These are phyloP conservation scores for Magallana gigas DNA, from an alignment of 1,140 invertebrate genomes.

Conservation along the genomic window DNA sequence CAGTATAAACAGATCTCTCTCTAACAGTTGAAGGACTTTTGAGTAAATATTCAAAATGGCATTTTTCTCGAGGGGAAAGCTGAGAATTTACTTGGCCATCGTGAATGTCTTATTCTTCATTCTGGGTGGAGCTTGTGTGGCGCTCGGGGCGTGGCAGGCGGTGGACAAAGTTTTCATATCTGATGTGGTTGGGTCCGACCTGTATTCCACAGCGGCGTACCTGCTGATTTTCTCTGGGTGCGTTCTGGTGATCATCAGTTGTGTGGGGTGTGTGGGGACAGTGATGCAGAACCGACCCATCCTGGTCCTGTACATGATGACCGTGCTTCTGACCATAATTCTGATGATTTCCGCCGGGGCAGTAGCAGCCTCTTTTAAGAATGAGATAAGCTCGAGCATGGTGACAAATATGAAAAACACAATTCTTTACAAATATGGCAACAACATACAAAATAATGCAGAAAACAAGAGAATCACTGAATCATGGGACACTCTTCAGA, in stretches of 20 bases:
- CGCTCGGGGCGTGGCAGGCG: constrained; percentile 59
- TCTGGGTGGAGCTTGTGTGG: constrained; percentile 51
- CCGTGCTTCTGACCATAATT: neutral
- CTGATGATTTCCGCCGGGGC: neutral
- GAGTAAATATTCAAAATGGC: neutral
- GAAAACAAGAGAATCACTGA: constrained; percentile 1
- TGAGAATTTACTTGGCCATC: constrained; percentile 17
- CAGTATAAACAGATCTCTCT: too few species aligned
- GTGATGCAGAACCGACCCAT: constrained; percentile 43
- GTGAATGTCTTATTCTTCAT: constrained; percentile 35
- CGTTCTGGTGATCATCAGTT: constrained; percentile 46
- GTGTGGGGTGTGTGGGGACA: constrained; percentile 56
- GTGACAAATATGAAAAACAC: neutral
- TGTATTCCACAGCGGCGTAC: constrained; percentile 55
- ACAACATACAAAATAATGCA: constrained; percentile 8
- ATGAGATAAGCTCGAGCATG: neutral
- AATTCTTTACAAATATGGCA: neutral
- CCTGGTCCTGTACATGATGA: constrained; percentile 32
- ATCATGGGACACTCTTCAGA: constrained; percentile 4
- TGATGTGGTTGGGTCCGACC: constrained; percentile 57
- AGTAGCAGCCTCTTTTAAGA: neutral
- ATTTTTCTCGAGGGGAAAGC: neutral
- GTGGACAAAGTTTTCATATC: constrained; percentile 61
- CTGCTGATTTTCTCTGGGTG: constrained; percentile 57
- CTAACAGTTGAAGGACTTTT: too few species aligned